Evolutionary conservation across 2,113 vertebrate genomes (phyloP), one percentile per base, ranked within the genome.

Genomic region (Ibidorhyncha struthersii): DNA sequence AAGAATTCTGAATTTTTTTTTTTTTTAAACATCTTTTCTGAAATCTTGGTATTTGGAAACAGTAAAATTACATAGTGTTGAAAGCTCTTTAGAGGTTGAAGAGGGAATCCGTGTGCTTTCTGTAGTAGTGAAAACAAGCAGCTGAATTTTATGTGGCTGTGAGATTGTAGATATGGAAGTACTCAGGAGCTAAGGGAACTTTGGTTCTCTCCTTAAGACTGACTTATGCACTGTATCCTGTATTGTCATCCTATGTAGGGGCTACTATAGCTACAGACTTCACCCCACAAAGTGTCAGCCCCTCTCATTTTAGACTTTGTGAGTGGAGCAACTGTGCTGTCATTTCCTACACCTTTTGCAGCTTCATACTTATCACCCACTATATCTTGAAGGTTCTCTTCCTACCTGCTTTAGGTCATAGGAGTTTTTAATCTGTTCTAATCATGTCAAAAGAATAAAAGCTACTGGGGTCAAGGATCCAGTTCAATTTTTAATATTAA

Each of bases 191-290:
- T 61, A 20, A 1, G 3, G 17, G 36, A 91, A 17, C 17, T 77
- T 34, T n/a, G 27, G 1, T 3, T 14, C 17, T 61, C 18, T 43
- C 10, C 8, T 17, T n/a, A 8, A 40, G 23, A 11, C 32, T 55
- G 45, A 8, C 20, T 29, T 11, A 17, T n/a, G 23, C 17, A 3
- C 10, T 49, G 8, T 49, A 8, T 45, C 23, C 10, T 82, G 7
- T 12, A 12, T 13, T 27, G 16, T 23, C 10, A 14, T 10, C 6
- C 10, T 34, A 14, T 2, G 1, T 14, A 58, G 9, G 8, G 13
- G 3, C 13, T 71, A 2, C 43, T 62, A 4, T 22, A 89, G 22
- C 56, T 25, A 13, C 22, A 74, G 12, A 4, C 2, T 45, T 8
- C 6, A 1, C 10, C 13, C 9, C 5, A 8, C 8, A 10, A 34